Base-by-base conservation (phyloP, 2,888 invertebrate species). In the Acleris sparsana region DNA sequence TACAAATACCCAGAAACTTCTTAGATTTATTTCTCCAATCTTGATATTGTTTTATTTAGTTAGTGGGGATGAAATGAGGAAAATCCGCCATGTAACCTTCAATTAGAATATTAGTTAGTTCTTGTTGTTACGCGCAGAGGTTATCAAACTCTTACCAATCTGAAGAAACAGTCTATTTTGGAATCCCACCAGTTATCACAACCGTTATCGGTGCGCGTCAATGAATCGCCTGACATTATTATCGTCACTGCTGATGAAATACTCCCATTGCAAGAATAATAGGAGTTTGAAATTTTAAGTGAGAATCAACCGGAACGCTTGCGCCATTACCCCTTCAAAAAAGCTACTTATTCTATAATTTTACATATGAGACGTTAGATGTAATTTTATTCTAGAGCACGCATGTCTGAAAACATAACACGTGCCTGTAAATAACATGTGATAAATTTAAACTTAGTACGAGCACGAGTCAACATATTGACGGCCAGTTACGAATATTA, bases 141-240 rank as follows among this genome's bases (percentile, higher is more conserved):
- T 66, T 62, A 66, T 57, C 61, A 55, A 49, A 51, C 46, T 17
- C 48, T 57, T 53, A 66, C 44, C 44, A 62, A 57, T 62, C 56
- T 66, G 33, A 62, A 66, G 61, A 56, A 56, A 46, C 52, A 61
- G 44, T 61, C 57, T 62, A 62, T 62, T 66, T 66, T 22, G 46
- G 57, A 48, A 16, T 56, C 29, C 51, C 22, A 11, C 46, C 29
- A 51, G 55, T 62, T 66, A 66, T 66, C 66, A 48, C 22, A 52
- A 17, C 39, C 52, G 51, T 46, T 58, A 66, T 62, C 66, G 39
- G 52, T n/a, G 44, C 51, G 53, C 59, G 57, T 66, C 57, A 62
- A 59, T 49, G 58, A 48, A 57, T 66, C 61, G 66, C 52, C 57
- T 52, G 62, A 66, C 66, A 57, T 57, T 66, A 62, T 66, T 66